These are phyloP conservation scores for Apodemia zela DNA, from an alignment of 2,888 invertebrate genomes.

Conservation along the genomic window DNA sequence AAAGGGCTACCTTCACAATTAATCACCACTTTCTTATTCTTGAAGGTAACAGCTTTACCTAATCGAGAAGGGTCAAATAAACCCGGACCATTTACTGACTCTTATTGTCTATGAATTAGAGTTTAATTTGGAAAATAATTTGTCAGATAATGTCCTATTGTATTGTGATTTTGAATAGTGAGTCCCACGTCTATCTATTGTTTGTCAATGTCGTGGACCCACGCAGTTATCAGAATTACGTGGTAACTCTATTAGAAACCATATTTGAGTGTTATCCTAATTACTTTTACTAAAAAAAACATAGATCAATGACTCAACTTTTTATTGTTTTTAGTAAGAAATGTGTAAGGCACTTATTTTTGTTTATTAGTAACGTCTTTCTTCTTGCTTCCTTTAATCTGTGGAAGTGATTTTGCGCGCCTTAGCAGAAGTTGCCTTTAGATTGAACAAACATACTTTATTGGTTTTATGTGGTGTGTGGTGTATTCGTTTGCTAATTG, in stretches of 20 bases:
- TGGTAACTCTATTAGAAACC: background rate
- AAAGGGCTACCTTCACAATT: conserved; percentile 1
- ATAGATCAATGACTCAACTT: no score
- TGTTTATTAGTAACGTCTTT: no score
- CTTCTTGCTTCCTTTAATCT: no score
- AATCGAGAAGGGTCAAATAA: conserved; percentile 7
- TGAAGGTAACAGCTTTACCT: conserved; percentile 1
- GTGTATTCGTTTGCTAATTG: no score
- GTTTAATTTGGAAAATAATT: background rate
- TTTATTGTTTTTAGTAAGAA: no score
- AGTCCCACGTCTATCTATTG: conserved; percentile 66
- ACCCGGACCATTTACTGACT: background rate
- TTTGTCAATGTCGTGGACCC: conserved; percentile 31
- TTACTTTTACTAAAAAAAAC: background rate
- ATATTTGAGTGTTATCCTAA: background rate
- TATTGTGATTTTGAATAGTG: conserved; percentile 33
- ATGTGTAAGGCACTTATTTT: no score
- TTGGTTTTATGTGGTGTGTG: no score
- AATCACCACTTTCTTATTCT: conserved; percentile 15
- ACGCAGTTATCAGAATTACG: conserved; percentile 17
- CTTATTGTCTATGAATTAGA: background rate
- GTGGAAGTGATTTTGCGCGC: no score
- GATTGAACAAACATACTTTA: no score
- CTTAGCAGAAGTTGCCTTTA: no score
- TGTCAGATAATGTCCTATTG: conserved; percentile 26